A percentile compares a stretch with the other conserved stretches of the same genome.
Conservation (phyloP, 2,888 invertebrate genomes). For the Sussaba pulchella region DNA sequence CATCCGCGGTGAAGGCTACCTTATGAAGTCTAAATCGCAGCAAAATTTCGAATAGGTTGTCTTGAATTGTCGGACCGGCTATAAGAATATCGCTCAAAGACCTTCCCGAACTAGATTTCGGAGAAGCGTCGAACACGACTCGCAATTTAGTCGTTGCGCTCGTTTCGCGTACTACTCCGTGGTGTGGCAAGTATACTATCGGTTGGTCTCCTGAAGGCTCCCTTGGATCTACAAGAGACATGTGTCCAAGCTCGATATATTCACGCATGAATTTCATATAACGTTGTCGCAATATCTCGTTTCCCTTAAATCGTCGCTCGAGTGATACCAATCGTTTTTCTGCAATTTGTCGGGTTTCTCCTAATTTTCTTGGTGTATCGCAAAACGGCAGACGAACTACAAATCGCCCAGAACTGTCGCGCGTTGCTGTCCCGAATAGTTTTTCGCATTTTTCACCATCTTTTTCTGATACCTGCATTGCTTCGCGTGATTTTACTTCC, state of each 20-base stretch:
- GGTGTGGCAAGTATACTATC: slow-evolving; percentile 39
- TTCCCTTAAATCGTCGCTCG: slow-evolving; percentile 68
- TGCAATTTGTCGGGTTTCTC: slow-evolving; percentile 68
- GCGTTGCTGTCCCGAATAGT: slow-evolving; percentile 17
- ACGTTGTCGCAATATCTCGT: slow-evolving; percentile 65
- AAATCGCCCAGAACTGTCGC: slow-evolving; percentile 67
- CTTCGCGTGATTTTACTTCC: slow-evolving; percentile 4
- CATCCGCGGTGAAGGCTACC: slow-evolving; percentile 66
- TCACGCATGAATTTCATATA: slow-evolving; percentile 68
- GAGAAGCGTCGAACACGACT: slow-evolving; percentile 28
- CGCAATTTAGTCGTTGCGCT: slow-evolving; percentile 30
- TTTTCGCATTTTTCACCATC: slow-evolving; percentile 31
- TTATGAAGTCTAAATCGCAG: slow-evolving; percentile 40
- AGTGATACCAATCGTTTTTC: slow-evolving; percentile 71
- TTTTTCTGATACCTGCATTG: not conserved
- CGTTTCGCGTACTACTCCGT: slow-evolving; percentile 34
- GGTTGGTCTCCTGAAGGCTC: not conserved
- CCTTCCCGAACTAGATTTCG: slow-evolving; percentile 27
- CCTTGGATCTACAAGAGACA: slow-evolving; percentile 47
- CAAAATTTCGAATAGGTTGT: slow-evolving; percentile 33
- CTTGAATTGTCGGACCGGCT: slow-evolving; percentile 37
- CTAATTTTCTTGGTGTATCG: slow-evolving; percentile 55
- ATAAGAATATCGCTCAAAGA: slow-evolving; percentile 40
- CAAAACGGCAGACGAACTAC: slow-evolving; percentile 71
- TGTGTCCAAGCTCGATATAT: slow-evolving; percentile 64